Conservation (phyloP, 2,888 invertebrate genomes). For the Epirrhoe alternata region DNA sequence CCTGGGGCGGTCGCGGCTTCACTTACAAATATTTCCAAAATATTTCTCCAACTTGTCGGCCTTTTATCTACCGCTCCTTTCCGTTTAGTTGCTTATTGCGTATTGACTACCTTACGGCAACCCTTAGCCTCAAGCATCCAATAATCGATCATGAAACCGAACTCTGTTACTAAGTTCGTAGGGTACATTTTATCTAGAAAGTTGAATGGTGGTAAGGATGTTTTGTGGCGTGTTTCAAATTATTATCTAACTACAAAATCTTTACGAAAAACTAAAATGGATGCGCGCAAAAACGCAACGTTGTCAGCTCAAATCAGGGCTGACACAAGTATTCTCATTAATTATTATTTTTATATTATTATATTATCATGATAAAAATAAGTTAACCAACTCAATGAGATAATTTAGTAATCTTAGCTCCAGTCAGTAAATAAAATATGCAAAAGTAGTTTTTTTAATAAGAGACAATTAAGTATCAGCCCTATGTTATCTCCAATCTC, state of each 20-base stretch:
- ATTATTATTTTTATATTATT: not conserved
- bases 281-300: constrained; percentile 75
- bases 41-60: constrained; percentile 84
- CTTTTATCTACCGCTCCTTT: constrained; percentile 83
- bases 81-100: constrained; percentile 79
- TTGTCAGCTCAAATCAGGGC: constrained; percentile 65
- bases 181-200: constrained; percentile 31
- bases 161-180: not conserved
- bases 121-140: constrained; percentile 17
- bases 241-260: constrained; percentile 81
- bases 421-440: not conserved
- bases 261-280: constrained; percentile 80
- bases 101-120: constrained; percentile 45
- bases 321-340: constrained; percentile 50
- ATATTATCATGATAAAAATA: not conserved
- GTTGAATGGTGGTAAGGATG: constrained; percentile 26
- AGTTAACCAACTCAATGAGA: not conserved
- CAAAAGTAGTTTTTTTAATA: not conserved
- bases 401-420: not conserved
- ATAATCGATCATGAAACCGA: constrained; percentile 25
- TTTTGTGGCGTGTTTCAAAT: constrained; percentile 44
- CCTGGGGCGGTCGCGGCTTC: constrained; percentile 68
- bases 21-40: constrained; percentile 84
- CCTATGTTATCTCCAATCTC: constrained; percentile 78
- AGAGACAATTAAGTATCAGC: constrained; percentile 49